Conservation (phyloP, 2,113 vertebrate species). For the Alexandromys fortis region DNA sequence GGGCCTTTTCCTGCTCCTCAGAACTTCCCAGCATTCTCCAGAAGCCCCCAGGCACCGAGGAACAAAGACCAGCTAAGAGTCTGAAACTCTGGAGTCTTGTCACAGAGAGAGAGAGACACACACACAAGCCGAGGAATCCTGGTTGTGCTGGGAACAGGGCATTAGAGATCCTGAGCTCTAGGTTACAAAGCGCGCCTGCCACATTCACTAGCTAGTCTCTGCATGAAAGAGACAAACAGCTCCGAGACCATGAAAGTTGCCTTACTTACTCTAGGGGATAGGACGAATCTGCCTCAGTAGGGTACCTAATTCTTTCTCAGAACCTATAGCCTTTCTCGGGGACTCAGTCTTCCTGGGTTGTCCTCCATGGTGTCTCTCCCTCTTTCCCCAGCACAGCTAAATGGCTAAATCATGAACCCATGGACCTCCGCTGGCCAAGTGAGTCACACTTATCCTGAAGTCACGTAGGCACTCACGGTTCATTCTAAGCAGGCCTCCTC, state of each 20-base stretch:
- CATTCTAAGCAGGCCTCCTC: background rate
- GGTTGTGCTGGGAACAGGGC: background rate
- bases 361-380: rapidly evolving
- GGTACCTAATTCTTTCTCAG: background rate
- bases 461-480: rapidly evolving
- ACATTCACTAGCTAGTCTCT: background rate
- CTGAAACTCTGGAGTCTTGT: background rate
- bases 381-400: background rate
- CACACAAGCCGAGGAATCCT: background rate
- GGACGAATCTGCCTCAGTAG: background rate
- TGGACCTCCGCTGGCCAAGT: background rate
- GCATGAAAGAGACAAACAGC: background rate
- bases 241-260: background rate
- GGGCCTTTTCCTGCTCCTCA: background rate
- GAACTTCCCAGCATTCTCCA: background rate
- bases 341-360: background rate
- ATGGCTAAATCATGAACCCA: background rate
- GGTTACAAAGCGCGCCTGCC: background rate
- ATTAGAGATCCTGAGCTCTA: rapidly evolving
- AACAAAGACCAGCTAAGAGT: background rate
- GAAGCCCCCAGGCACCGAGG: background rate
- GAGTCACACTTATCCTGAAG: background rate
- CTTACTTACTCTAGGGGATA: background rate
- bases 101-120: background rate
- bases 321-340: background rate